Evolutionary conservation across 1,140 invertebrate genomes (phyloP), one percentile per base, ranked within the genome.

Genomic region (Lanistes nyassanus): DNA sequence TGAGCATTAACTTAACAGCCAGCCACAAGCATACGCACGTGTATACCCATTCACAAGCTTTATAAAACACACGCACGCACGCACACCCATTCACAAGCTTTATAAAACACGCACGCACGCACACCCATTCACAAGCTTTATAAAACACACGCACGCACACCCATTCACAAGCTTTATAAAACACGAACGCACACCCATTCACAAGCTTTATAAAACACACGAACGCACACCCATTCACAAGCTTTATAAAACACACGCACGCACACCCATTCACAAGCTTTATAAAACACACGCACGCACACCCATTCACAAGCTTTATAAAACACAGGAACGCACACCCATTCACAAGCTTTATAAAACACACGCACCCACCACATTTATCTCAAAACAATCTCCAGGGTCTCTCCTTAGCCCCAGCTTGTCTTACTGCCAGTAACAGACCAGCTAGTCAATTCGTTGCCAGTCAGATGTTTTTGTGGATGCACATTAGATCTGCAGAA

Each of bases 141-240:
- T 55, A 55, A 60, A 23, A 60, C 58, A 60, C 58, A 60, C 58
- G 31, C 58, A 60, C 58, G 31, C 58, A 60, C 58, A 60, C 58
- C n/a, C 58, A 60, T 31, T 26, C 58, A 60, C 58, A 60, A 23
- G 23, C 58, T 26, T 31, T 26, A 23, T 26, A 23, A 11, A 9
- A n/a, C 7, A 60, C 58, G 31, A 23, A 60, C 23, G 23, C 58
- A 11, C 23, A 60, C 7, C 9, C 58, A 11, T 23, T 9, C 23
- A n/a, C 58, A 60, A 9, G 23, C 58, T 26, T 6, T 9, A 23
- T 26, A 23, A 60, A 23, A 60, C 58, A 60, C 58, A 60, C 58
- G 23, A 23, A 60, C 58, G 31, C 58, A 60, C 58, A 23, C 58
- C n/a, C 58, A 23, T 31, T 26, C 58, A 60, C 58, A 60, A 23